Conservation (phyloP, 2,888 invertebrate genomes). For the Phalera bucephala region DNA sequence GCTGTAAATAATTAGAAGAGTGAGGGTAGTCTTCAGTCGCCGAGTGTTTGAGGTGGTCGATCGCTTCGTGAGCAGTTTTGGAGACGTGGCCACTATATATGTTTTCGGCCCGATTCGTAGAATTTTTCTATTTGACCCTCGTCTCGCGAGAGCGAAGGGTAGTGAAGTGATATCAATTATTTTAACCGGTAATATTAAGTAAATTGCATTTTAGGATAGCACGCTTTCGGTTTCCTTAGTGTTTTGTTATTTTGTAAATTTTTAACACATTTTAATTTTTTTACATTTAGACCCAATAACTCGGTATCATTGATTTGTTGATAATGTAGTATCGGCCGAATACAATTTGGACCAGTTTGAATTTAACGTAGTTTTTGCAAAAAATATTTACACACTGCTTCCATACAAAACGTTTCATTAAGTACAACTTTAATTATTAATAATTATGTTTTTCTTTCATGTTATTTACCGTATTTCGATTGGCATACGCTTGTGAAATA, state of each 20-base stretch:
- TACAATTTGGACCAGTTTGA: slow-evolving; percentile 56
- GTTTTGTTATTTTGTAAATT: slow-evolving; percentile 78
- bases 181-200: slow-evolving; percentile 60
- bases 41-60: slow-evolving; percentile 34
- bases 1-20: slow-evolving; percentile 51
- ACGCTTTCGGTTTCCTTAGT: slow-evolving; percentile 73
- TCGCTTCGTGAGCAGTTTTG: slow-evolving; percentile 44
- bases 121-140: slow-evolving; percentile 59
- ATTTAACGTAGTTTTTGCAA: slow-evolving; percentile 39
- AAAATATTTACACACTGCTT: slow-evolving; percentile 45
- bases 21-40: slow-evolving; percentile 47
- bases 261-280: slow-evolving; percentile 64
- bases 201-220: slow-evolving; percentile 66
- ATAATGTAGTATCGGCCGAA: slow-evolving; percentile 52
- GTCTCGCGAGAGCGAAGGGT: slow-evolving; percentile 43
- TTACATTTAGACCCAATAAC: slow-evolving; percentile 65
- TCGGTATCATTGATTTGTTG: slow-evolving; percentile 53
- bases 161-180: slow-evolving; percentile 75
- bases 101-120: slow-evolving; percentile 80
- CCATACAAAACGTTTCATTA: slow-evolving; percentile 40
- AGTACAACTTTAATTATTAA: slow-evolving; percentile 41
- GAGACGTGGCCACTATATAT: slow-evolving; percentile 79
- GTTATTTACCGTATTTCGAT: slow-evolving; percentile 22
- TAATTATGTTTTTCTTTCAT: slow-evolving; percentile 42
- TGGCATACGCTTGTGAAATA: slow-evolving; percentile 35